Evolutionary conservation across 2,888 invertebrate genomes (phyloP).

Genomic region (Dryomyza anilis): DNA sequence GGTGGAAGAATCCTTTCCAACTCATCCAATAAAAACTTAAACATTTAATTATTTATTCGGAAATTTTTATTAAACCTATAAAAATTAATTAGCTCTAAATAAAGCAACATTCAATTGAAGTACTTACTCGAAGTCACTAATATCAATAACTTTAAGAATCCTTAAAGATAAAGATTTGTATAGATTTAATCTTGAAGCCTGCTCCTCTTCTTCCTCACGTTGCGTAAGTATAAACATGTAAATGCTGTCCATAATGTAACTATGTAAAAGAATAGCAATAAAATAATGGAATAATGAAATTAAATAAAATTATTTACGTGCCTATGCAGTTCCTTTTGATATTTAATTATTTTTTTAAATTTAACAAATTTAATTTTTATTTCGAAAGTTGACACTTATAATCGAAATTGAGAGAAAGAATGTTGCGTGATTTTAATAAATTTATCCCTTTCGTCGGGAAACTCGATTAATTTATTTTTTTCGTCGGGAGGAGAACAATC

Average conservation of each 20-base stretch:
- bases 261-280: no score
- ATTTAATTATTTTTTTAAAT: no score
- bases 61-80: neutral
- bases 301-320: neutral
- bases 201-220: neutral
- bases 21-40: neutral
- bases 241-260: no score
- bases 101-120: neutral
- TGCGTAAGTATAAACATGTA: neutral
- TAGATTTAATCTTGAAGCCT: neutral
- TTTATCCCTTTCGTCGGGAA: neutral
- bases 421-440: neutral
- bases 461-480: neutral
- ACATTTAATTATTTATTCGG: neutral
- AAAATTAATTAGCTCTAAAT: neutral
- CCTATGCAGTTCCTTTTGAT: neutral
- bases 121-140: neutral
- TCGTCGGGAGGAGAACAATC: no score
- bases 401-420: neutral
- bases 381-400: no score
- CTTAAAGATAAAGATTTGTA: neutral
- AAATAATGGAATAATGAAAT: neutral
- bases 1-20: neutral
- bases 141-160: neutral
- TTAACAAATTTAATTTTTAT: no score